Base-by-base conservation (phyloP, 2,113 vertebrate species). In the Cheilinus undulatus region DNA sequence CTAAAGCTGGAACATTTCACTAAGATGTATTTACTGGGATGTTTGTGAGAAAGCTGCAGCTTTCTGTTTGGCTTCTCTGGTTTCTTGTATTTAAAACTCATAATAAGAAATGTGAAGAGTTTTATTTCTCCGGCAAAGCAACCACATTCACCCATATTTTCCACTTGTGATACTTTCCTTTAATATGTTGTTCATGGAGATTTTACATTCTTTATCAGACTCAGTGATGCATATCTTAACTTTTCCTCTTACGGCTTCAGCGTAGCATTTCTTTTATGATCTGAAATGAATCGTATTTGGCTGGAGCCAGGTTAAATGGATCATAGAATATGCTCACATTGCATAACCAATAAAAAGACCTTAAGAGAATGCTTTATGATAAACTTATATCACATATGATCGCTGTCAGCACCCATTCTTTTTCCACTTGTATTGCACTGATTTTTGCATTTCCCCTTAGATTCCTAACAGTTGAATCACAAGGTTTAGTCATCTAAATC, bases 321-420 rank as follows among this genome's bases (percentile, higher is more conserved):
- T 85, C 65, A 78, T 38, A 56, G 50, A 83, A 83, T 68, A 46
- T 27, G 7, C 65, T 61, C 26, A 57, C 61, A 84, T 87, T 54
- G 50, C 67, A 72, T 72, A 70, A 59, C 20, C 67, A 76, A 52
- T 61, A 65, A 62, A 54, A 43, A 69, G 51, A 76, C 62, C 78
- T 58, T 66, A 65, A 59, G 30, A 20, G 15, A n/a, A 30, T 46
- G 49, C 62, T 78, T 84, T 67, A 79, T 54, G 63, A 58, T 42
- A 68, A n/a, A 23, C 19, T 71, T 75, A 88, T 67, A 48, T 82
- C 61, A 36, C 28, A 49, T 69, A 46, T 69, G 51, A 19, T 28
- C 53, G 43, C 80, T 82, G 77, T 82, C 66, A 58, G 51, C 63
- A 74, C 79, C 59, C 52, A 75, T 84, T 80, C n/a, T n/a, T n/a